Evolutionary conservation across 1,140 invertebrate species (phyloP), one percentile per base, ranked within the genome.

Genomic region (Portunus trituberculatus): DNA sequence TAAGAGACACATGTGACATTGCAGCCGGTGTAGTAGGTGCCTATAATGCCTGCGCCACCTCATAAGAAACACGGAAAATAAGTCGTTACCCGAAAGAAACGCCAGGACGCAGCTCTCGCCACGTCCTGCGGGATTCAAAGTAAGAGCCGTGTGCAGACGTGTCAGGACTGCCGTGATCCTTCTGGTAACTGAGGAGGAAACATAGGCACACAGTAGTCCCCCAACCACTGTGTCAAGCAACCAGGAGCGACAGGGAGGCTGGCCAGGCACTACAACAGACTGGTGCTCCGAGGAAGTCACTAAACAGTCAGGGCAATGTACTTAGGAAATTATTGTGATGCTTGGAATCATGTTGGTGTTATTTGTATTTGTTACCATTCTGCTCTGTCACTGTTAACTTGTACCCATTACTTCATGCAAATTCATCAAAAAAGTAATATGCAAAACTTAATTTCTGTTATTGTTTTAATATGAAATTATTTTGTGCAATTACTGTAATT

Each of bases 161-260:
- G 59, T 59, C 48, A 91, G 59, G 16, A 29, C 48, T 29, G 16
- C 45, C 48, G 45, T 46, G 87, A n/a, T 32, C 16, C 82, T 31
- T 48, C 12, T 29, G 25, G 20, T 46, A 93, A 52, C 83, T 32
- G 46, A 52, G 67, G 48, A 29, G 39, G 45, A 52, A 28, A 52
- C 45, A n/a, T 29, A 52, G 52, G 31, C 84, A 93, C 92, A 84
- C 92, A 93, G 92, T 88, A 93, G 92, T 93, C 92, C 92, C 92
- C 92, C 92, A 93, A 93, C 92, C 92, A 93, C 92, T 93, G 92
- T 84, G 92, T 59, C 48, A 52, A 29, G 46, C 46, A 29, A 25
- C 28, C 89, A 91, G 10, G 45, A n/a, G 46, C 45, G 25, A 52
- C 10, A 48, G 45, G 89, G 45, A 91, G 46, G 89, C 28, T 52